Conservation (phyloP, 2,888 invertebrate genomes). For the Amiota minor region DNA sequence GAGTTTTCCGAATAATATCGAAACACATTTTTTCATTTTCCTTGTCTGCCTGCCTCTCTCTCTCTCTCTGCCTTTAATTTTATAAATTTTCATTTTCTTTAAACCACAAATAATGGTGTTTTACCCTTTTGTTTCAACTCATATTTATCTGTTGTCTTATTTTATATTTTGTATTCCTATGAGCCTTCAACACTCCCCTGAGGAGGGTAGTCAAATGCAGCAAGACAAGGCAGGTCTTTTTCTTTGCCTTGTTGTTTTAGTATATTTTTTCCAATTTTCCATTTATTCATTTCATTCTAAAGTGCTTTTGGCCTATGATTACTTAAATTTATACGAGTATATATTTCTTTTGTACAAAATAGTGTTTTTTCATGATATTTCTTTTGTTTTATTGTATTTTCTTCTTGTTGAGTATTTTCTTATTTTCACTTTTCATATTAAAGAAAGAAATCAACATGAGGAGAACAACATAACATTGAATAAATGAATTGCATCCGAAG, state of each 20-base stretch:
- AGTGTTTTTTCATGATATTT: not conserved
- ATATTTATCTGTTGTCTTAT: too few species aligned
- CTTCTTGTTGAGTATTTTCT: not conserved
- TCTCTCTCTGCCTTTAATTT: not conserved
- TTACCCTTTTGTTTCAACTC: not conserved
- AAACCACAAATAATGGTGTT: not conserved
- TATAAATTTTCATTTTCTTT: not conserved
- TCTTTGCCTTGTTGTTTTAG: not conserved
- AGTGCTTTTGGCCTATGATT: conserved; percentile 27
- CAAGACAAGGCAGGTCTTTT: too few species aligned
- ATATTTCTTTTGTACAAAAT: not conserved
- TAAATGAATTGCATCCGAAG: conserved; percentile 4
- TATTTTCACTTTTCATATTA: not conserved
- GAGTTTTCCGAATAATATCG: too few species aligned
- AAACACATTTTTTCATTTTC: too few species aligned
- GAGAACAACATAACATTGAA: conserved; percentile 10
- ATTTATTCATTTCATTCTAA: conserved; percentile 21
- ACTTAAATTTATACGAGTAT: not conserved
- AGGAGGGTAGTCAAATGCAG: too few species aligned
- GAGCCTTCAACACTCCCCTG: too few species aligned
- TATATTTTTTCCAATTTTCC: conserved; percentile 11
- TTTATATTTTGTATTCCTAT: not conserved
- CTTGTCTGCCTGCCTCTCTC: too few species aligned
- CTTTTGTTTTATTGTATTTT: not conserved
- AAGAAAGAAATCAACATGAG: conserved; percentile 14